Evolutionary conservation across 2,888 invertebrate genomes (phyloP), one percentile per base, ranked within the genome.

Genomic region (Diplolepis rosae): DNA sequence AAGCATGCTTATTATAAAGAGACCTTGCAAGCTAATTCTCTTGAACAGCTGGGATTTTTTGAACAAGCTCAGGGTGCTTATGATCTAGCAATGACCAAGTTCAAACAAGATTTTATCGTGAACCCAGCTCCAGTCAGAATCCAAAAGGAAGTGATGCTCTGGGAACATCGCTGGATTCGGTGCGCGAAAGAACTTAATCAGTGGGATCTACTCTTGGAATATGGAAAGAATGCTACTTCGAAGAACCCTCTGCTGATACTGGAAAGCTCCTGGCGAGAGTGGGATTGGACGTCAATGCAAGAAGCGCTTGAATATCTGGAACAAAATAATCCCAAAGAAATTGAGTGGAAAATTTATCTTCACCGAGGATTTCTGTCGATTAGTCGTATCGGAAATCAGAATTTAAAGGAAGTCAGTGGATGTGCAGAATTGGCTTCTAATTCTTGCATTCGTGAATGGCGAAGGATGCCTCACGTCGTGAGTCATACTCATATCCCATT

Each of bases 141-240:
- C 78, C 94, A 96, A 81, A 93, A 94, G 69, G 96, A 96, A 84
- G 91, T 94, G 45, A 90, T 92, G 52, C 88, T 96, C 2, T 96
- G 96, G 96, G 95, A 94, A 76, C 93, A 94, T 54, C 96, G 95
- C 85, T 96, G 96, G 96, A 93, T 95, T 69, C 92, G 94, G 68
- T 98, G 98, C 87, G 95, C 96, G 0, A 98, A 97, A 85, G 99
- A 99, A 87, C 90, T 99, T 67, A 98, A 98, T 89, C 98, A 99
- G 85, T 99, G 99, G 99, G 97, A 98, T 82, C 91, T 95, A 42
- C 88, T 99, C n/a, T 89, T 96, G 61, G 98, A 98, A 72, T 95
- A 96, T 84, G 96, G 95, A 0, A 94, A 94, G 73, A 93, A 94
- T 4, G 94, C 94, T 81, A 93, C 93, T 6, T 93, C 93, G 45